Evolutionary conservation across 1,140 invertebrate species (phyloP), one percentile per base, ranked within the genome.

Genomic region (Hestina assimilis): DNA sequence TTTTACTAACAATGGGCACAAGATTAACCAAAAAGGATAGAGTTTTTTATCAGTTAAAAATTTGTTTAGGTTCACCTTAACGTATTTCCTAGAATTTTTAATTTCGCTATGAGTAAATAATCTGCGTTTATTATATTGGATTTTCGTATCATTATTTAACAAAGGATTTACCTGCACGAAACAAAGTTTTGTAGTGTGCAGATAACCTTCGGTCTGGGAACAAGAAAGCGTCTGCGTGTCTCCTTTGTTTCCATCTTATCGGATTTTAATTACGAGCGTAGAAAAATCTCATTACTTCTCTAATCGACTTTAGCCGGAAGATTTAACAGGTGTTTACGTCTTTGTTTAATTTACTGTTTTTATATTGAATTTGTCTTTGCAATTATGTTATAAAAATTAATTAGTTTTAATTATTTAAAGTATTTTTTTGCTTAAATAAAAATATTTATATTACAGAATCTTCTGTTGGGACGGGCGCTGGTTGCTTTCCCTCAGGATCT

Each of bases 401-500:
- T 35, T 12, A 51, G 38, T 11, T n/a, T 14, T 17, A 26, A 12
- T 15, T 12, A 51, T 61, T 57, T 54, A 47, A 43, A 41, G 56
- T 53, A 57, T 41, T 57, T 53, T 21, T 51, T 28, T 28, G 12
- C 28, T 11, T 31, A 31, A 11, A 45, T 52, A 19, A 17, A 26
- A 38, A 24, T 42, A 12, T 57, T 45, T 55, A 23, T 54, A 29
- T 79, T 82, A 12, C 93, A 99, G 97, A 98, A 90, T 97, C 96
- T 9, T 96, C 96, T 58, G 93, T 93, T 91, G 93, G 38, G 56
- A 75, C 53, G 66, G 69, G 55, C 85, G 91, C 72, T 20, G 95
- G 93, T 15, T 99, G 96, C 72, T 97, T 96, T 86, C 92, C 93
- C 0, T 91, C 89, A 0, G 90, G 90, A 17, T 90, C 92, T 3